Evolutionary conservation across 1,140 invertebrate species (phyloP).

Genomic region (Danaus plexippus): DNA sequence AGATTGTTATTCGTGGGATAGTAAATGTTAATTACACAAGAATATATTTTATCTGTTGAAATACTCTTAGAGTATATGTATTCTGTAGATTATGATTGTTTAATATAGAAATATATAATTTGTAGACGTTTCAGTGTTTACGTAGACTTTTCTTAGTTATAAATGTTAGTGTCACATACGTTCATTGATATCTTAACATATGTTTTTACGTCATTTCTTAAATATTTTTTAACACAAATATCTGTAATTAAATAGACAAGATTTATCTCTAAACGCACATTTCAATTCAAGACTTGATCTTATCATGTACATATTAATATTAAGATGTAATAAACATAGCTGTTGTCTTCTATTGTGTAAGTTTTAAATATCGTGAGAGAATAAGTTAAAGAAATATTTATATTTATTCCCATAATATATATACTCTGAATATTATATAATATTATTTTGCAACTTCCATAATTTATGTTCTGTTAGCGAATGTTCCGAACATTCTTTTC

Average conservation of each 20-base stretch:
- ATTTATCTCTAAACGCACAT: slow-evolving; percentile 46
- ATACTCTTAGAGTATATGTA: slow-evolving; percentile 33
- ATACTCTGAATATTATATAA: no score
- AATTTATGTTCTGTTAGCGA: slow-evolving; percentile 16
- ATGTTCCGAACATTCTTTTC: slow-evolving; percentile 57
- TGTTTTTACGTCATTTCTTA: no score
- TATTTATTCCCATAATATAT: no score
- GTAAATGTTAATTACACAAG: slow-evolving; percentile 20
- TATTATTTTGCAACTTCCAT: no score
- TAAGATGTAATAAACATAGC: slow-evolving; percentile 31
- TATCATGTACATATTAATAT: slow-evolving; percentile 43
- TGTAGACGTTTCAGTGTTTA: slow-evolving; percentile 12
- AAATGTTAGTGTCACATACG: background rate
- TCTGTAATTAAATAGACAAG: slow-evolving; percentile 5
- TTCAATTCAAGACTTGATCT: slow-evolving; percentile 60
- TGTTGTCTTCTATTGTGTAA: slow-evolving; percentile 41
- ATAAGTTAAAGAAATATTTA: no score
- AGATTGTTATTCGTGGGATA: slow-evolving; percentile 41
- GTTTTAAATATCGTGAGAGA: no score
- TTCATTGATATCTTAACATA: no score
- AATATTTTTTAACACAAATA: no score
- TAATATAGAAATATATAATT: slow-evolving; percentile 33
- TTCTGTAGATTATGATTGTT: slow-evolving; percentile 23
- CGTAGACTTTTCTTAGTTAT: slow-evolving; percentile 5
- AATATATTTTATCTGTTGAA: slow-evolving; percentile 34